Base-by-base conservation (phyloP, 2,888 invertebrate genomes). In the Lacanobia wlatinum region DNA sequence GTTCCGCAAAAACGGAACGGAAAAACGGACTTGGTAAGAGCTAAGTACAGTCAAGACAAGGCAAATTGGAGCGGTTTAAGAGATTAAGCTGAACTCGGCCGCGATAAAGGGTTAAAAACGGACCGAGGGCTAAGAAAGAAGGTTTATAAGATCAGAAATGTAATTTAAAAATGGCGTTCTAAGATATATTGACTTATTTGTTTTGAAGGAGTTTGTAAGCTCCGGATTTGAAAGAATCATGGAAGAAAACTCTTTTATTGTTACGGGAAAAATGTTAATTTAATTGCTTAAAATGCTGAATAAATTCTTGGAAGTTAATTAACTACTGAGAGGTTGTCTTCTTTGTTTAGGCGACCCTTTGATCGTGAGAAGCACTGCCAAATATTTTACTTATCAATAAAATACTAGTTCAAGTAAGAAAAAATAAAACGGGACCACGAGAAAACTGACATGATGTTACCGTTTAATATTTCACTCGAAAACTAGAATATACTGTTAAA, bases 61-160 rank as follows among this genome's bases (percentile, higher is more conserved):
- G 75, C 77, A 86, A 86, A 79, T 84, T 82, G 72, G 56, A 82
- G 60, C 60, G 67, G 76, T 68, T 84, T 80, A 80, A 79, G 46
- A 82, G 86, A 84, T 84, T 86, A 86, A 82, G 69, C 60, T 62
- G 60, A 74, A 70, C 76, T 64, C 71, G 28, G 63, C 68, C 63
- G 69, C 73, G 78, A 80, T 80, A 84, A 80, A 55, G 75, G 70
- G 76, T 84, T 84, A 69, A 82, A 86, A 79, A 70, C 70, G 67
- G 69, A 65, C 70, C 61, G 64, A 64, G 60, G 64, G 65, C 61
- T 72, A 55, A 74, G 66, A 75, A 69, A 65, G 75, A 66, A 70
- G 76, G 56, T 75, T 84, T 84, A 77, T 67, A 58, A 77, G 82
- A 82, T 84, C 76, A 77, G 46, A 73, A 82, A 86, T 71, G 58